Conservation (phyloP, 2,797 vertebrate genomes). For the Peromyscus aztecus region DNA sequence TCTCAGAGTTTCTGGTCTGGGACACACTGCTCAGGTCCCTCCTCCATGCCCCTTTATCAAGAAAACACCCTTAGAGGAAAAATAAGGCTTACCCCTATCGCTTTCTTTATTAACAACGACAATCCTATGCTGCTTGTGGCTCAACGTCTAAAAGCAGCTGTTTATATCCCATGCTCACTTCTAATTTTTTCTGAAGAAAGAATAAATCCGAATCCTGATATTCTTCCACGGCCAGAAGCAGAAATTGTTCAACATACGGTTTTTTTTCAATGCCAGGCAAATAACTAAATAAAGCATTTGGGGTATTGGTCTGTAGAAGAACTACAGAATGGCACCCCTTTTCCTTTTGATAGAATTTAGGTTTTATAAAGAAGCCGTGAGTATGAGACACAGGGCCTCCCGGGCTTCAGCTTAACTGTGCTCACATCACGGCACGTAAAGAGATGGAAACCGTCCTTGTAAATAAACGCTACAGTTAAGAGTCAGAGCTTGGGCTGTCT, state of each 20-base stretch:
- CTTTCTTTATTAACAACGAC: background rate
- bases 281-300: slow-evolving; percentile 18
- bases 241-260: background rate
- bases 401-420: background rate
- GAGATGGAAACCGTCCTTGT: background rate
- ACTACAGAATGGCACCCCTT: background rate
- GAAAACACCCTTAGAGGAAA: background rate
- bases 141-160: background rate
- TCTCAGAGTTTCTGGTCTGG: background rate
- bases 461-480: background rate
- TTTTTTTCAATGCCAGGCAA: slow-evolving; percentile 21
- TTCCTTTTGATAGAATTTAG: background rate
- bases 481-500: background rate
- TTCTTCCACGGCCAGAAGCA: background rate
- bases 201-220: background rate
- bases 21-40: background rate
- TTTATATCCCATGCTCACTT: background rate
- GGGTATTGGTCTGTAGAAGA: background rate
- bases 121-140: background rate
- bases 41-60: background rate
- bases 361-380: background rate
- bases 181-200: background rate
- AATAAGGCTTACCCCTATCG: background rate
- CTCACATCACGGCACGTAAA: slow-evolving; percentile 27
- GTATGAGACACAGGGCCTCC: background rate